Evolutionary conservation across 2,113 vertebrate genomes (phyloP).

Genomic region (Tupaia tana): DNA sequence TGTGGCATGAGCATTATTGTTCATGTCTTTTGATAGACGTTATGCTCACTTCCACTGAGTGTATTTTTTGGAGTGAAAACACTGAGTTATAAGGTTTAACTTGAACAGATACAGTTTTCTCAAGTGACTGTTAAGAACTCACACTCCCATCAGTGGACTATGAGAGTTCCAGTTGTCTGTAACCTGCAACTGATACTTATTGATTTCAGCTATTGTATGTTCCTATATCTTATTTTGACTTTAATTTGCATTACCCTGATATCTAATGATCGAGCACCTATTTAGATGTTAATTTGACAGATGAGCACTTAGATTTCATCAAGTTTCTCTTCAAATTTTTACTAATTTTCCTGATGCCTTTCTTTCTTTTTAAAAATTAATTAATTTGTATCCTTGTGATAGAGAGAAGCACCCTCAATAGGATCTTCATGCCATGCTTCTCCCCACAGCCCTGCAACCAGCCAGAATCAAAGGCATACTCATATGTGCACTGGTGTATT

Average conservation of each 20-base stretch:
- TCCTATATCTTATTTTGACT: conserved; percentile 25
- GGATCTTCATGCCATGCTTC: too few relatives aligned
- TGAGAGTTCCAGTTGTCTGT: background rate
- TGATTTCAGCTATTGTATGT: background rate
- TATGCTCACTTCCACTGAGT: background rate
- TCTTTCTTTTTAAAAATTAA: background rate
- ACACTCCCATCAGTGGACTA: background rate
- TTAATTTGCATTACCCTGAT: background rate
- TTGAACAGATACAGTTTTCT: background rate
- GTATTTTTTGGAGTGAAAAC: background rate
- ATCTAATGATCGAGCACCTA: background rate
- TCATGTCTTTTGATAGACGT: background rate
- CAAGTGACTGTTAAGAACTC: background rate
- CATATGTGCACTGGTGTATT: too few relatives aligned
- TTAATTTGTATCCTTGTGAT: too few relatives aligned
- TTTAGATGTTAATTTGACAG: conserved; percentile 12
- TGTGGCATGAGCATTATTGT: background rate
- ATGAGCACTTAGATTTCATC: conserved; percentile 29
- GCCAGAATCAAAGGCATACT: too few relatives aligned
- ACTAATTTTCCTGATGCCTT: background rate
- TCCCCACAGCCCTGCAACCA: too few relatives aligned
- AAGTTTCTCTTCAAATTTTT: conserved; percentile 40
- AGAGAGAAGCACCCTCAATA: too few relatives aligned
- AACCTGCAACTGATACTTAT: background rate
- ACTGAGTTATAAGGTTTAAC: background rate